Evolutionary conservation across 2,797 vertebrate species (phyloP).

Genomic region (Ibycter americanus): DNA sequence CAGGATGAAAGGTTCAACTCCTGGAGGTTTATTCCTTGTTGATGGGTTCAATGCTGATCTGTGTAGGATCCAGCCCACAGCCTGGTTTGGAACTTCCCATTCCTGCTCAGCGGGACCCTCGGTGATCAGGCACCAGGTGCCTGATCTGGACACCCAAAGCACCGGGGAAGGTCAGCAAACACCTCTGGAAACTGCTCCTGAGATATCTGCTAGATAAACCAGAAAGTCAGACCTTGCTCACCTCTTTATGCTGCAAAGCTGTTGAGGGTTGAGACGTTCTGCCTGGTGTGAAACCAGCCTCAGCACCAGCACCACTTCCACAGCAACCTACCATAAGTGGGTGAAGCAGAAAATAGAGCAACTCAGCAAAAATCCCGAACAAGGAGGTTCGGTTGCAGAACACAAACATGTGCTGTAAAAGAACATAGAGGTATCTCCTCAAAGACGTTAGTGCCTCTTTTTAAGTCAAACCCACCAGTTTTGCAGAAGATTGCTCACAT

Average conservation of each 20-base stretch:
- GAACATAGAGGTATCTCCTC: background rate
- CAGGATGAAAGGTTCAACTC: background rate
- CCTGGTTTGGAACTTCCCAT: background rate
- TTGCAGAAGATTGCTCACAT: background rate
- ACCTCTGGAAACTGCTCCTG: background rate
- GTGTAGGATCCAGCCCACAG: background rate
- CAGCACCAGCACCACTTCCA: background rate
- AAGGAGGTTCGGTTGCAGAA: background rate
- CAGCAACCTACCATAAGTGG: fast-evolving
- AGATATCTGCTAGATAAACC: background rate
- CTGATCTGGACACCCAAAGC: background rate
- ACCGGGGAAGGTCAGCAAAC: background rate
- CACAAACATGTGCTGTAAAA: background rate
- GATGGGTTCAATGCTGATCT: background rate
- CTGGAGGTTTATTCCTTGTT: background rate
- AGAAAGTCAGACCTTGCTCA: background rate
- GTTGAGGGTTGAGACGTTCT: background rate
- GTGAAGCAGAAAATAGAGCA: background rate
- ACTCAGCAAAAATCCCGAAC: background rate
- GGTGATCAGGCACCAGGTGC: fast-evolving
- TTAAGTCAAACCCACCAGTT: background rate
- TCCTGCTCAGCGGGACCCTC: background rate
- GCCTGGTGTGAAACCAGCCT: background rate
- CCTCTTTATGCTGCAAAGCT: background rate
- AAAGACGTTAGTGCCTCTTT: background rate